Percentiles rank a stretch among this genome's conserved stretches.
phyloP scores from a whole-genome alignment of 2,113 vertebrate species.

The Podarcis cretensis region DNA sequence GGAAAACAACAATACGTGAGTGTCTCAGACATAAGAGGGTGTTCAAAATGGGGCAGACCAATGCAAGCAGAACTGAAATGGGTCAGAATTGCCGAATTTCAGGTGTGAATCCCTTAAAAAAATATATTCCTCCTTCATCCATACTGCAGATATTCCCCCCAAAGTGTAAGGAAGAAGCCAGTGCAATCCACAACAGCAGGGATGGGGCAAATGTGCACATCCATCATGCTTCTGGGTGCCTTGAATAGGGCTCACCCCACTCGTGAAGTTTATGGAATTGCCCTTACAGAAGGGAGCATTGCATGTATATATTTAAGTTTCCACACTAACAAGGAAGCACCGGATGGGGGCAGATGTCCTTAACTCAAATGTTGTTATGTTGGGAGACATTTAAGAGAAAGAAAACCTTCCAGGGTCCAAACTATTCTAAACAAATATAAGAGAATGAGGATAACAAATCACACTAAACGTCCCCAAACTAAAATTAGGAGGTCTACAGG shows the following conservation, averaged over 20 bases:
- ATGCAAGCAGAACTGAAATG: no score
- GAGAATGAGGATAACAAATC: neutral
- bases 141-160: no score
- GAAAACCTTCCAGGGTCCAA: neutral
- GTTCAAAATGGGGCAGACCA: no score
- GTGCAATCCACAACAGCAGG: no score
- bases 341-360: neutral
- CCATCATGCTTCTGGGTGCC: no score
- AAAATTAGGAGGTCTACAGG: constrained; percentile 38
- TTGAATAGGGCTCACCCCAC: neutral
- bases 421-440: constrained; percentile 13
- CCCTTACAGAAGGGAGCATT: neutral
- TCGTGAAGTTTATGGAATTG: neutral
- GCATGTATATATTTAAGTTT: neutral
- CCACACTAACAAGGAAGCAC: neutral
- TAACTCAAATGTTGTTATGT: neutral
- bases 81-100: no score
- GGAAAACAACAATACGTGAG: no score
- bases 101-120: no score
- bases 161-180: no score
- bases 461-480: constrained; percentile 9
- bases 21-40: no score
- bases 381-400: neutral
- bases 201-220: no score
- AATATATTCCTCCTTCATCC: no score